Conservation (phyloP, 2,888 invertebrate genomes). For the Tridacna crocea region DNA sequence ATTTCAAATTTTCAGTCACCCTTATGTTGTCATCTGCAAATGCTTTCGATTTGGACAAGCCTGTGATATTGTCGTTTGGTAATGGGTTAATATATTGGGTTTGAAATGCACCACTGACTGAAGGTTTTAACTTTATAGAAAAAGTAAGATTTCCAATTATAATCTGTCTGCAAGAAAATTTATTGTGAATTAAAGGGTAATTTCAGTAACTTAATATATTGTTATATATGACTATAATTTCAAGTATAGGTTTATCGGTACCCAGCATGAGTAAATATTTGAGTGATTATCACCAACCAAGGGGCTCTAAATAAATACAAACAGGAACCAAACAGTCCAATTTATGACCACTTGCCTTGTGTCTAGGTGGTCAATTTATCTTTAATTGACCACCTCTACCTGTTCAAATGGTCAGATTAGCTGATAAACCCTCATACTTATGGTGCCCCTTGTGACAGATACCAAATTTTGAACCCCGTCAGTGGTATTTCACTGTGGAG, state of each 20-base stretch:
- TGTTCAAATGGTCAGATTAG: slow-evolving; percentile 28
- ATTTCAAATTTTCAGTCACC: too few relatives aligned
- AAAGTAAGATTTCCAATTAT: too few relatives aligned
- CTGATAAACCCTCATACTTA: slow-evolving; percentile 15
- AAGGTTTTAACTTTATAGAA: too few relatives aligned
- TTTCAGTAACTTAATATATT: not conserved
- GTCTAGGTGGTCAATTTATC: slow-evolving; percentile 27
- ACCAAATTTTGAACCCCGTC: not conserved
- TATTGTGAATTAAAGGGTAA: too few relatives aligned
- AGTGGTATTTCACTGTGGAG: too few relatives aligned
- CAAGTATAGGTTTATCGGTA: not conserved
- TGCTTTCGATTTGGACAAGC: too few relatives aligned
- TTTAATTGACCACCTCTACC: slow-evolving; percentile 23
- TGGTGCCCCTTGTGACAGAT: slow-evolving; percentile 12
- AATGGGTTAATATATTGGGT: too few relatives aligned
- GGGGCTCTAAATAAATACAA: slow-evolving; percentile 10
- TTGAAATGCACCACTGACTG: too few relatives aligned
- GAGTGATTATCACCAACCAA: slow-evolving; percentile 17
- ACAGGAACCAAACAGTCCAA: slow-evolving; percentile 21
- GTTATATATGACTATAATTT: not conserved
- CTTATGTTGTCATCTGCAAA: too few relatives aligned
- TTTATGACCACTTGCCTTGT: slow-evolving; percentile 22
- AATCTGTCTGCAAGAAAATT: too few relatives aligned
- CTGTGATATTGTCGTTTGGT: too few relatives aligned
- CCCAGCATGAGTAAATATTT: slow-evolving; percentile 20